Evolutionary conservation across 2,113 vertebrate genomes (phyloP).

Genomic region (Brachyhypopomus gauderio): DNA sequence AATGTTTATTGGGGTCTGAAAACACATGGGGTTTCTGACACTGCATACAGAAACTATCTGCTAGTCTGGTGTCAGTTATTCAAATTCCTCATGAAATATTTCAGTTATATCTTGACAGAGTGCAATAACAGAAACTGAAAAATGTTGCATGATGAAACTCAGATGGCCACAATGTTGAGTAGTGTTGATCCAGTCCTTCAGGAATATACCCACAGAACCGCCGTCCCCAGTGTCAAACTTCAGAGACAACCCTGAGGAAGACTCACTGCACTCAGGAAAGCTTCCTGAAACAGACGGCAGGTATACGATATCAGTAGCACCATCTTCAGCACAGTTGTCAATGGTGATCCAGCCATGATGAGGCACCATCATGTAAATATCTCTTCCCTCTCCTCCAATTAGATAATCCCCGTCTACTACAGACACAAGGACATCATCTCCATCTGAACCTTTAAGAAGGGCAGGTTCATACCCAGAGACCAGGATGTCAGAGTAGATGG

Average conservation of each 20-base stretch:
- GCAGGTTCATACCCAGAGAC: constrained; percentile 56
- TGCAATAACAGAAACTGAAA: no score
- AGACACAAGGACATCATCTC: constrained; percentile 61
- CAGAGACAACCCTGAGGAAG: background rate
- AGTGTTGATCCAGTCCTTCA: background rate
- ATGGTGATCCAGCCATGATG: constrained; percentile 46
- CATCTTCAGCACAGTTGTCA: constrained; percentile 61
- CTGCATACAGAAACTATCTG: no score
- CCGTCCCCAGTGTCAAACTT: background rate
- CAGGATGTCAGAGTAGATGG: constrained; percentile 61
- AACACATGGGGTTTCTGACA: no score
- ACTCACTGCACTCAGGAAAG: background rate
- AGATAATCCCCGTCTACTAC: constrained; percentile 53
- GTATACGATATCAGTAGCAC: constrained; percentile 55
- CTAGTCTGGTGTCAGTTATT: no score
- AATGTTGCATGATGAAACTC: constrained; percentile 4
- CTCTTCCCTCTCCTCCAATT: constrained; percentile 59
- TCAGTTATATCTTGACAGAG: no score
- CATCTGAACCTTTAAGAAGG: constrained; percentile 62
- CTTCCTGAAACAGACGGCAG: background rate
- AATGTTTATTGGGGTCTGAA: no score
- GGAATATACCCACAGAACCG: background rate
- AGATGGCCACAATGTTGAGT: background rate
- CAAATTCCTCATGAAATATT: no score
- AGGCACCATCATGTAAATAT: constrained; percentile 57